These are phyloP conservation scores for Dunckerocampus dactyliophorus DNA, from an alignment of 2,113 vertebrate genomes.

Conservation along the genomic window DNA sequence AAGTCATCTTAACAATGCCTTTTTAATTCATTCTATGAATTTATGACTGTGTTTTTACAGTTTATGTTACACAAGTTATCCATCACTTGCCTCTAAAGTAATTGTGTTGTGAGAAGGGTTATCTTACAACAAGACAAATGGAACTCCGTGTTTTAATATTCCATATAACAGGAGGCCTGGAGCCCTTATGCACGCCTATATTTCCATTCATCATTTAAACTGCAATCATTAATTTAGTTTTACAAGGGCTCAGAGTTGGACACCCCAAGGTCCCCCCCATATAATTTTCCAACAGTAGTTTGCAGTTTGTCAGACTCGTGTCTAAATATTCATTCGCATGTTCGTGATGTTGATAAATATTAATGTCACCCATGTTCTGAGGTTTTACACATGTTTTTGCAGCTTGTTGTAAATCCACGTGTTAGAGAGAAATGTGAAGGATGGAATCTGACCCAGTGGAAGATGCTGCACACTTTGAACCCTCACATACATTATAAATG, in stretches of 20 bases:
- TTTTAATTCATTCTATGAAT: not conserved
- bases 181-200: not conserved
- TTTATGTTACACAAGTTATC: not conserved
- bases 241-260: not conserved
- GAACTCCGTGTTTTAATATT: constrained; percentile 4
- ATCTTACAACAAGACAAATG: not conserved
- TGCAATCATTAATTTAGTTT: not conserved
- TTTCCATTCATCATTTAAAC: not conserved
- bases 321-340: not conserved
- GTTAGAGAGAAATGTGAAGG: not conserved
- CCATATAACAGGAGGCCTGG: not conserved
- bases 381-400: constrained; percentile 1
- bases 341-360: constrained; percentile 11
- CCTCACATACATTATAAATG: not conserved
- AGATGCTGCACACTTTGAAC: not conserved
- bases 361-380: not conserved
- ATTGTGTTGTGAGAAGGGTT: not conserved
- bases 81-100: not conserved
- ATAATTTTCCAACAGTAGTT: not conserved
- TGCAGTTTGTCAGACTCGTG: not conserved
- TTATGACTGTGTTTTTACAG: not conserved
- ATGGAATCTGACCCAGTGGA: too few species aligned
- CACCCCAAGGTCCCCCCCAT: not conserved
- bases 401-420: not conserved
- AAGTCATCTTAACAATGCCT: not conserved